Percentiles rank a stretch among this genome's conserved stretches.
phyloP scores from a whole-genome alignment of 2,113 vertebrate species.

The Gallinago undulata region DNA sequence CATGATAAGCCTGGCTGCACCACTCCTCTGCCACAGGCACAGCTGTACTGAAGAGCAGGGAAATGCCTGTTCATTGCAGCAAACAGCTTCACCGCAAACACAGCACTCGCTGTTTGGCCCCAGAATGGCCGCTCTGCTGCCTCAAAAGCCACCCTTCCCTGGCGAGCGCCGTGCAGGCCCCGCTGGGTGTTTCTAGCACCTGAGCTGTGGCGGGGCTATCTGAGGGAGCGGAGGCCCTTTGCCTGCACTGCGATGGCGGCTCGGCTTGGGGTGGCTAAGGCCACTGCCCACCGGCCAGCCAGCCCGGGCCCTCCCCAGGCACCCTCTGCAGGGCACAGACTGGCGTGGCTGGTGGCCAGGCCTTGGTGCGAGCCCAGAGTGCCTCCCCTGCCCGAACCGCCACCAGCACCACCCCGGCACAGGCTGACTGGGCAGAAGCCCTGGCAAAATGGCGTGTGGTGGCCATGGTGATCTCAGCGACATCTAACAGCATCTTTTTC shows the following conservation, averaged over 20 bases:
- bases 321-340: rapidly evolving
- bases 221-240: rapidly evolving
- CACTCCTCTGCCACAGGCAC: background rate
- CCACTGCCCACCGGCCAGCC: too few species aligned
- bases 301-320: rapidly evolving
- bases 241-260: rapidly evolving
- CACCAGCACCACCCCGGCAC: background rate
- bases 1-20: background rate
- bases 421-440: rapidly evolving
- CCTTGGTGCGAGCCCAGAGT: rapidly evolving
- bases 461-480: background rate
- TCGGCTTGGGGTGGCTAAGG: rapidly evolving
- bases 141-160: too few species aligned
- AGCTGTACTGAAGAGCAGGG: background rate
- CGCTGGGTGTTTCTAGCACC: rapidly evolving
- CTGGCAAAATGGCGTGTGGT: rapidly evolving
- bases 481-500: too few species aligned
- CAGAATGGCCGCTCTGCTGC: background rate
- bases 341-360: rapidly evolving
- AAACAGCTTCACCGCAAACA: background rate
- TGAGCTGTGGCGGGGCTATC: background rate
- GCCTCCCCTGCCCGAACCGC: rapidly evolving
- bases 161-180: too few species aligned
- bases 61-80: background rate
- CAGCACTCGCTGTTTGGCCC: background rate